A percentile compares a stretch with the other conserved stretches of the same genome.
Evolutionary conservation across 2,888 invertebrate species (phyloP).

Genomic region (Amphipoea lucens): DNA sequence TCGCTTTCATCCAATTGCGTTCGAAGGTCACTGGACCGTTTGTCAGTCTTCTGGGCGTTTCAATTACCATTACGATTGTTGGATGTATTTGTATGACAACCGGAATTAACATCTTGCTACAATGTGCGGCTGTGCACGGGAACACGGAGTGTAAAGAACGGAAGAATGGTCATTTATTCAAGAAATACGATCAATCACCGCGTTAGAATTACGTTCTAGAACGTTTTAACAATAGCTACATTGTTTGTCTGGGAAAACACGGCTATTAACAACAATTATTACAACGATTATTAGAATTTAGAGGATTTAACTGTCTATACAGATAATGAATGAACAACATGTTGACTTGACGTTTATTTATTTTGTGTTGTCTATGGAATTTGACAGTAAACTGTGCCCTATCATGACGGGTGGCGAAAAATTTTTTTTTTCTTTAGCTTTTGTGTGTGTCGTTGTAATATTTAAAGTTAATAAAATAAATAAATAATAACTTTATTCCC

Average conservation of each 20-base stretch:
- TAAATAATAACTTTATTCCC: too few relatives aligned
- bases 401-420: background rate
- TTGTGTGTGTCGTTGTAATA: background rate
- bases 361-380: background rate
- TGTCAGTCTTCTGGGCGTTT: background rate
- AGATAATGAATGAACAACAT: background rate
- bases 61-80: background rate
- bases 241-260: slow-evolving; percentile 21
- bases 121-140: background rate
- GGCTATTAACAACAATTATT: background rate
- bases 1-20: background rate
- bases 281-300: background rate
- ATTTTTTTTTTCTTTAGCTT: background rate
- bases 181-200: background rate
- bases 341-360: background rate
- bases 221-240: background rate
- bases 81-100: background rate
- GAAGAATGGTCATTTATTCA: background rate
- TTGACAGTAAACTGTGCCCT: background rate
- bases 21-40: background rate
- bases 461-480: background rate
- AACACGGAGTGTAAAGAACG: background rate
- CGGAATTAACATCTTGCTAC: background rate
- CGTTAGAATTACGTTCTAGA: slow-evolving; percentile 12
- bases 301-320: background rate